Conservation (phyloP, 2,113 vertebrate species). For the Amphiprion percula region DNA sequence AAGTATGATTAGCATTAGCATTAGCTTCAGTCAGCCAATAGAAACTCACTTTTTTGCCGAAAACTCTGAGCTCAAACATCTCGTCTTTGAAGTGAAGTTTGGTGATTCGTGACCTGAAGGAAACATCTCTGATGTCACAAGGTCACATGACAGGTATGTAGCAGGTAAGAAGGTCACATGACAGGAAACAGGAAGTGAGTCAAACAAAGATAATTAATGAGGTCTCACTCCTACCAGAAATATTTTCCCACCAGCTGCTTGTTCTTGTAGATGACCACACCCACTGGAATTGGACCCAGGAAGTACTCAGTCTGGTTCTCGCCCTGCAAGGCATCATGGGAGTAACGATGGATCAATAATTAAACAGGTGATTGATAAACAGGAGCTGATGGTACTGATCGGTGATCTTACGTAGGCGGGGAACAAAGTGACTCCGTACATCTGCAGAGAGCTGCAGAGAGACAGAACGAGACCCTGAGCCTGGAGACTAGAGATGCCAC, state of each 20-base stretch:
- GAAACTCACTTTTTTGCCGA: slow-evolving; percentile 93
- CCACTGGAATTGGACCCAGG: slow-evolving; percentile 91
- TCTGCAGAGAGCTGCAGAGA: slow-evolving; percentile 90
- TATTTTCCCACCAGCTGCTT: slow-evolving; percentile 95
- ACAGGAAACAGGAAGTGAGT: not conserved
- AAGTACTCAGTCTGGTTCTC: slow-evolving; percentile 94
- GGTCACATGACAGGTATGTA: not conserved
- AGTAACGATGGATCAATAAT: not conserved
- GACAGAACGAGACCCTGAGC: slow-evolving; percentile 90
- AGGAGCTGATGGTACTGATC: not conserved
- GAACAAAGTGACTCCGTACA: slow-evolving; percentile 95
- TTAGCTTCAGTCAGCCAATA: not conserved
- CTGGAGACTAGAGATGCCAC: slow-evolving; percentile 89
- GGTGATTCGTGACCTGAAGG: slow-evolving; percentile 91
- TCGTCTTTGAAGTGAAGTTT: slow-evolving; percentile 94
- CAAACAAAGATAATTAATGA: not conserved
- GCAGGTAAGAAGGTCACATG: not conserved
- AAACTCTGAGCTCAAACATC: slow-evolving; percentile 92
- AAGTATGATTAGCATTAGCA: not conserved
- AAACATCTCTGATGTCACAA: not conserved
- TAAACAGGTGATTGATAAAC: not conserved
- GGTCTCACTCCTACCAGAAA: slow-evolving; percentile 88
- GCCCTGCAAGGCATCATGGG: slow-evolving; percentile 79
- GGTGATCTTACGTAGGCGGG: slow-evolving; percentile 89
- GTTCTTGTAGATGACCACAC: slow-evolving; percentile 93